Percentiles rank a stretch among this genome's conserved stretches.
Conservation (phyloP, 37 sponge, comb jelly and placozoan genomes). For the Oopsacas minuta region DNA sequence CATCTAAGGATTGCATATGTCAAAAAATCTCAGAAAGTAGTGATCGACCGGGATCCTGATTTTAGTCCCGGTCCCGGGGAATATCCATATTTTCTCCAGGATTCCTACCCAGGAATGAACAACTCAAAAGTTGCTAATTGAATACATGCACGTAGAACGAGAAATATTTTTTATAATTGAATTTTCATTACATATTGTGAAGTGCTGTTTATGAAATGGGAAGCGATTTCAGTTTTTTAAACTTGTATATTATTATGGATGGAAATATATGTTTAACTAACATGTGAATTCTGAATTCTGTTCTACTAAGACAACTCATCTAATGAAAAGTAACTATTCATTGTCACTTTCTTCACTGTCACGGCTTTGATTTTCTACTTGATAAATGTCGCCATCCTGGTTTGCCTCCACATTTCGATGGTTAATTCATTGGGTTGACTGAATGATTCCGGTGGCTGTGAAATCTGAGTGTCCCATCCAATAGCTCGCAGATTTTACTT, state of each 20-base stretch:
- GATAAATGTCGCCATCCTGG: neutral
- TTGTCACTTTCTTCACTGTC: slow-evolving; percentile 1
- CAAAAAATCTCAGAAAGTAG: too few species aligned
- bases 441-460: slow-evolving; percentile 3
- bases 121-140: neutral
- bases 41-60: slow-evolving; percentile 13
- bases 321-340: neutral
- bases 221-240: neutral
- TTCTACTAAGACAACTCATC: neutral
- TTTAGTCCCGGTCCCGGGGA: slow-evolving; percentile 15
- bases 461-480: slow-evolving; percentile 15
- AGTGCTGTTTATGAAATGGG: neutral
- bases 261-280: too few species aligned
- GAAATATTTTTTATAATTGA: too few species aligned
- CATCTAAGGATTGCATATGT: too few species aligned
- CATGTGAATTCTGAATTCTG: too few species aligned
- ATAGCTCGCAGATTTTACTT: slow-evolving; percentile 7
- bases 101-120: neutral
- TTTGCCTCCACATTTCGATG: neutral
- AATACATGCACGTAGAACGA: neutral
- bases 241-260: neutral
- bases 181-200: too few species aligned
- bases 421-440: slow-evolving; percentile 13
- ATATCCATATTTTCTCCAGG: neutral
- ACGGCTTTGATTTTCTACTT: neutral